A percentile compares a stretch with the other conserved stretches of the same genome.
Conservation (phyloP, 1,140 invertebrate species). For the Drosophila suzukii region DNA sequence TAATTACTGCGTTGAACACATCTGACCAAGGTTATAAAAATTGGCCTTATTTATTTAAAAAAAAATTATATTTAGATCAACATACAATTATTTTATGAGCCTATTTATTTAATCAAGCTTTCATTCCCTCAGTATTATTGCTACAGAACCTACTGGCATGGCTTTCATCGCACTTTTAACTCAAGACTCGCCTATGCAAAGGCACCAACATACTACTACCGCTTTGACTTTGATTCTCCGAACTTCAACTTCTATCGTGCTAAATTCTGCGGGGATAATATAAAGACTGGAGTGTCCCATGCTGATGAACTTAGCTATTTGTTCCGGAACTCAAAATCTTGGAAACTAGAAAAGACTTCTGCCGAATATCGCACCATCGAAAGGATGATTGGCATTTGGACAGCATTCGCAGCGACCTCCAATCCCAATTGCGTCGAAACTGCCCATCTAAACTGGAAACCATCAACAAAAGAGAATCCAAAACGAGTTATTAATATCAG, state of each 20-base stretch:
- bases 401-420: slow-evolving; percentile 82
- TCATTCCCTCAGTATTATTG: slow-evolving; percentile 62
- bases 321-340: slow-evolving; percentile 85
- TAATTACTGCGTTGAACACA: too few species aligned
- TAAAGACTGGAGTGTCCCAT: slow-evolving; percentile 85
- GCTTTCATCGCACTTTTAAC: slow-evolving; percentile 77
- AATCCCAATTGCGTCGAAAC: slow-evolving; percentile 72
- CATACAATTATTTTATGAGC: not conserved
- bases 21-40: too few species aligned
- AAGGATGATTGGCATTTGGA: slow-evolving; percentile 82
- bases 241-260: slow-evolving; percentile 72
- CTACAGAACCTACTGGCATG: slow-evolving; percentile 84
- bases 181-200: slow-evolving; percentile 74
- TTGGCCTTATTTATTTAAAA: too few species aligned
- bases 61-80: too few species aligned
- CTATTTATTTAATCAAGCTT: not conserved
- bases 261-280: slow-evolving; percentile 76
- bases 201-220: slow-evolving; percentile 84
- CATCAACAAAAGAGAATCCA: slow-evolving; percentile 58
- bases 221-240: slow-evolving; percentile 84
- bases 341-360: slow-evolving; percentile 74
- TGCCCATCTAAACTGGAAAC: slow-evolving; percentile 50
- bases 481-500: slow-evolving; percentile 82
- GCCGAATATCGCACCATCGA: slow-evolving; percentile 80
- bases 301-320: slow-evolving; percentile 88